Evolutionary conservation across 2,797 vertebrate genomes (phyloP).

Genomic region (Benthosema pterotum): DNA sequence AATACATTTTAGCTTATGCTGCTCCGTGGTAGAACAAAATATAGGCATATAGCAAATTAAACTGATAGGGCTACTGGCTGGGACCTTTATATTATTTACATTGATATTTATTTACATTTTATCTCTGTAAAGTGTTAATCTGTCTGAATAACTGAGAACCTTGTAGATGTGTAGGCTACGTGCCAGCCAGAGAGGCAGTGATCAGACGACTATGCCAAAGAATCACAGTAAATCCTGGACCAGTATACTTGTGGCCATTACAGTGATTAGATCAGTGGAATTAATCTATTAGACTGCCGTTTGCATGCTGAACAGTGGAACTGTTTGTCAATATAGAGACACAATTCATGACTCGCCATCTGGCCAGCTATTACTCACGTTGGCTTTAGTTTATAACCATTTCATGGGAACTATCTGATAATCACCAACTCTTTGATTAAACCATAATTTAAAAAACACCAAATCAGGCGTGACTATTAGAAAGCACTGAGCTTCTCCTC

Average conservation of each 20-base stretch:
- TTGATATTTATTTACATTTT: not conserved
- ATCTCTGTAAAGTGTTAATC: not conserved
- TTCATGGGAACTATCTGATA: constrained; percentile 27
- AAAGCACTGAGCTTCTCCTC: not conserved
- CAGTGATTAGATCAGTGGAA: constrained; percentile 53
- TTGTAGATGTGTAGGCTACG: constrained; percentile 12
- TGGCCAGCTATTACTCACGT: constrained; percentile 45
- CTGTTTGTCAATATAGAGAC: constrained; percentile 28
- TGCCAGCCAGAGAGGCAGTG: constrained; percentile 10
- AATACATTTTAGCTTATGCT: not conserved
- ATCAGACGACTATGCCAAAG: constrained; percentile 29
- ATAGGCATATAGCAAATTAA: constrained; percentile 2
- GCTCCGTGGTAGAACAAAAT: not conserved
- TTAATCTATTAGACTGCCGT: constrained; percentile 53
- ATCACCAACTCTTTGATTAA: constrained; percentile 38
- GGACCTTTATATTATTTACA: not conserved
- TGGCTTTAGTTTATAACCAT: constrained; percentile 22
- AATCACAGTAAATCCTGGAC: constrained; percentile 45
- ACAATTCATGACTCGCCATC: constrained; percentile 50
- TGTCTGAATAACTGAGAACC: constrained; percentile 7
- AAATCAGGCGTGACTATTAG: constrained; percentile 11
- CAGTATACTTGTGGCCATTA: constrained; percentile 37
- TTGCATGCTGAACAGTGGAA: constrained; percentile 37
- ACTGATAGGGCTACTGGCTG: not conserved
- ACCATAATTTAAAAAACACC: constrained; percentile 30